These are phyloP conservation scores for Urocolius indicus DNA, from an alignment of 2,113 vertebrate genomes.

Conservation along the genomic window DNA sequence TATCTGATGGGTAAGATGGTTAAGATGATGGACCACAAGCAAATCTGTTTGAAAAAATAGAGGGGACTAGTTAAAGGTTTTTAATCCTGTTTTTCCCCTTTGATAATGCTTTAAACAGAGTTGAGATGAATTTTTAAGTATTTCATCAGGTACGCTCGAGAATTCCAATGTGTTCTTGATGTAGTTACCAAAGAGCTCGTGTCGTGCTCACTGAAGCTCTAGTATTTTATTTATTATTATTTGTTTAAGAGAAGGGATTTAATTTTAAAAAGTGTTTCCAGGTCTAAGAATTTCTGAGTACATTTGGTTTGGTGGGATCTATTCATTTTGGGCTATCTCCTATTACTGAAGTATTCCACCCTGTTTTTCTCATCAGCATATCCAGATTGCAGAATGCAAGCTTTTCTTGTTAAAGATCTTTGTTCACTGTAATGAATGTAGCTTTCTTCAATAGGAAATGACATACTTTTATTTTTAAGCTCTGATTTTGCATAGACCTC, in stretches of 20 bases:
- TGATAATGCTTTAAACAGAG: neutral
- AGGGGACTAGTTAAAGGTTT: neutral
- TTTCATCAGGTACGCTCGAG: neutral
- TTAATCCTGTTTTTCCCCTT: neutral
- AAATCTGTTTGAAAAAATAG: neutral
- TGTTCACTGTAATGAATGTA: constrained; percentile 31
- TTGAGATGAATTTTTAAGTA: neutral
- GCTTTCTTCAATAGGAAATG: constrained; percentile 35
- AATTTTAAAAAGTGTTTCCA: neutral
- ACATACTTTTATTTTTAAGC: constrained; percentile 28
- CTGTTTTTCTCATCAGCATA: neutral
- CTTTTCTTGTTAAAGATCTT: constrained; percentile 27
- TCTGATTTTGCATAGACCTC: constrained; percentile 54
- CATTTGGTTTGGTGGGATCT: neutral
- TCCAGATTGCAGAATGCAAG: neutral
- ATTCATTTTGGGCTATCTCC: neutral
- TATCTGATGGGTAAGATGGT: neutral
- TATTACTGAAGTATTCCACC: neutral
- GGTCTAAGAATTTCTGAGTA: neutral
- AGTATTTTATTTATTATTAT: no score
- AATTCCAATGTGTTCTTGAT: neutral
- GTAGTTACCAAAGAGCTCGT: neutral
- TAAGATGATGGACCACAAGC: neutral
- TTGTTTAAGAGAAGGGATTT: neutral
- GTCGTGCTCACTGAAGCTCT: neutral